Base-by-base conservation (phyloP, 2,113 vertebrate genomes). In the Halcyon malimbica region DNA sequence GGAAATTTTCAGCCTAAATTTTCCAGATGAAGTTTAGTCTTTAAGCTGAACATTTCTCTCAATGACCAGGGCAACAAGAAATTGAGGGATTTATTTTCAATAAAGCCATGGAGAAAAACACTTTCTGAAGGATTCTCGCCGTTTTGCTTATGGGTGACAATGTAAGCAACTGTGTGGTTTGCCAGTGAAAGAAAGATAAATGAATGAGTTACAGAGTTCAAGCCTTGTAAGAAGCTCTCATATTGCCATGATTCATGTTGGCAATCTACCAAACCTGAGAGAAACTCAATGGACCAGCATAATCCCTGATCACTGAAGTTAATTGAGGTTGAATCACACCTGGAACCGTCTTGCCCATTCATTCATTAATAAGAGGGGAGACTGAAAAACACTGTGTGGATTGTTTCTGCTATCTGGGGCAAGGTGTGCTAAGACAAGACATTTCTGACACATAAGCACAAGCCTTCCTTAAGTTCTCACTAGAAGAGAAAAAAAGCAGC, bases 301-400 rank as follows among this genome's bases (percentile, higher is more conserved):
- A 95, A 96, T 85, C 87, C 57, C 70, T 62, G 26, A 85, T 59
- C 67, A 56, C 57, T 90, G 75, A 80, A 88, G 71, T 83, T 91
- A 95, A 78, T 6, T 94, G 93, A 84, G 35, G 51, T 73, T 87
- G 73, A 86, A 73, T 92, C 77, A 95, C 77, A 91, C 63, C 70
- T 77, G 83, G 70, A 90, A 65, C 31, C 46, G 46, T 54, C 75
- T 59, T 93, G 33, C n/a, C 67, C 70, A 33, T 82, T 87, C 70
- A 77, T 85, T 96, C 54, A 90, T 85, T 79, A 54, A n/a, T 41
- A 73, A 62, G 44, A 63, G 48, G 71, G 44, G 19, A 78, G 13
- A 62, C 41, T 73, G 41, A 75, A 75, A 77, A 60, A 5, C 24
- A 15, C 37, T 46, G 0, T 6, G 57, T 24, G 65, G 31, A 53